phyloP scores from a whole-genome alignment of 2,888 invertebrate species.

The Molorchus minor region DNA sequence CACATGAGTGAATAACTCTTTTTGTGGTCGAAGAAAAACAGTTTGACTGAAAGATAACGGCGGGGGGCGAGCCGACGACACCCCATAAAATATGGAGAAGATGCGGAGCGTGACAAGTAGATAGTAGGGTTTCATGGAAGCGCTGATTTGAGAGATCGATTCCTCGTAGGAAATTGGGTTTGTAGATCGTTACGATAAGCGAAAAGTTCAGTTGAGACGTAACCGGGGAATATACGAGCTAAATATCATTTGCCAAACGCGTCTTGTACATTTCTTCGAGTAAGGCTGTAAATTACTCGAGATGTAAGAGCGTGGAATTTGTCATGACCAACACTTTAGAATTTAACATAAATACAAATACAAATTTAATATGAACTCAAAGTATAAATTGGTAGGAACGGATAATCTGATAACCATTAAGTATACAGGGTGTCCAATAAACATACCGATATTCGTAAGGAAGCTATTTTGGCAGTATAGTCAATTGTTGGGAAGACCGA shows the following conservation, averaged over 20 bases:
- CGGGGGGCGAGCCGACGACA: conserved; percentile 14
- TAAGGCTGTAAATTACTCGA: too few relatives aligned
- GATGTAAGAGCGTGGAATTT: too few relatives aligned
- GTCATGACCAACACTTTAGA: too few relatives aligned
- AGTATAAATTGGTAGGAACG: too few relatives aligned
- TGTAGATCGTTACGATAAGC: conserved; percentile 54
- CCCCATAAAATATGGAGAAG: conserved; percentile 35
- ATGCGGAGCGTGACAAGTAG: conserved; percentile 43
- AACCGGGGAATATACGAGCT: conserved; percentile 23
- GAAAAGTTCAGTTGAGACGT: conserved; percentile 24
- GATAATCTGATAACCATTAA: too few relatives aligned
- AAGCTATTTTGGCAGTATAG: too few relatives aligned
- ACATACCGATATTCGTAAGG: too few relatives aligned
- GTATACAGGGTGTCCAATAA: too few relatives aligned
- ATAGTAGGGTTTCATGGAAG: conserved; percentile 46
- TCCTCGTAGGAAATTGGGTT: conserved; percentile 60
- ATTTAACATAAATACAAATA: too few relatives aligned
- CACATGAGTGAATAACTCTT: conserved; percentile 6
- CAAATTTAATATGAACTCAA: too few relatives aligned
- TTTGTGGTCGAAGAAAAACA: conserved; percentile 11
- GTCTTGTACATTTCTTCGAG: not conserved
- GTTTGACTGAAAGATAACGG: conserved; percentile 24
- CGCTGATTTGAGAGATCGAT: conserved; percentile 60
- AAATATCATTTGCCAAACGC: conserved; percentile 26
- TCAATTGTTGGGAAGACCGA: too few relatives aligned